A percentile compares a stretch with the other conserved stretches of the same genome.
Evolutionary conservation across 2,888 invertebrate species (phyloP).

Genomic region (Antheraea yamamai): DNA sequence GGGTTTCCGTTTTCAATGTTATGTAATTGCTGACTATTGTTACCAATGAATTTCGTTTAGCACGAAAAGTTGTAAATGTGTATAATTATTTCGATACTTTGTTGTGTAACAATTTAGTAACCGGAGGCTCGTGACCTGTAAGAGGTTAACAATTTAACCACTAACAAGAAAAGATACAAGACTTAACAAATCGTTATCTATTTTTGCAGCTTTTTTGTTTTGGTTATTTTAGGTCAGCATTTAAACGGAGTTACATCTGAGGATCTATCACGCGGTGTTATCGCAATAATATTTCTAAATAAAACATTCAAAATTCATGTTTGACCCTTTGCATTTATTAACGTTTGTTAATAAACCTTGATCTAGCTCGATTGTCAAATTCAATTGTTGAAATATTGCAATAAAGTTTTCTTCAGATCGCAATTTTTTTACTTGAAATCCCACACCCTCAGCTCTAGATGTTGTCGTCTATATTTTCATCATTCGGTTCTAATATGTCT

Average conservation of each 20-base stretch:
- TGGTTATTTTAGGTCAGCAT: neutral
- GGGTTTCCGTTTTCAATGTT: slow-evolving; percentile 28
- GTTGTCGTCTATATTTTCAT: too few species aligned
- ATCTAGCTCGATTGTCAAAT: too few species aligned
- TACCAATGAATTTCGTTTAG: slow-evolving; percentile 8
- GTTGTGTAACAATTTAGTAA: neutral
- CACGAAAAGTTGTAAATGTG: slow-evolving; percentile 23
- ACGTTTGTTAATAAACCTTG: too few species aligned
- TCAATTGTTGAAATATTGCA: too few species aligned
- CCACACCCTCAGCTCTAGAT: too few species aligned
- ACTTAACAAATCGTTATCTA: neutral
- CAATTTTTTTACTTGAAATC: too few species aligned
- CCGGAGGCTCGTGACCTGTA: neutral
- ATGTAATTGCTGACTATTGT: slow-evolving; percentile 23
- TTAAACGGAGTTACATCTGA: neutral
- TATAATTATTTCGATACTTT: slow-evolving; percentile 25
- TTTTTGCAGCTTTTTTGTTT: neutral
- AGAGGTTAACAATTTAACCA: neutral
- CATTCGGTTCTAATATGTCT: too few species aligned
- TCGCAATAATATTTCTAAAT: too few species aligned
- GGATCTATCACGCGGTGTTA: too few species aligned
- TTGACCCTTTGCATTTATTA: too few species aligned
- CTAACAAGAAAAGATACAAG: neutral
- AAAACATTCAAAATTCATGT: too few species aligned
- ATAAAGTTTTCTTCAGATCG: too few species aligned